Base-by-base conservation (phyloP, 2,797 vertebrate genomes). In the Tokudaia muenninki region DNA sequence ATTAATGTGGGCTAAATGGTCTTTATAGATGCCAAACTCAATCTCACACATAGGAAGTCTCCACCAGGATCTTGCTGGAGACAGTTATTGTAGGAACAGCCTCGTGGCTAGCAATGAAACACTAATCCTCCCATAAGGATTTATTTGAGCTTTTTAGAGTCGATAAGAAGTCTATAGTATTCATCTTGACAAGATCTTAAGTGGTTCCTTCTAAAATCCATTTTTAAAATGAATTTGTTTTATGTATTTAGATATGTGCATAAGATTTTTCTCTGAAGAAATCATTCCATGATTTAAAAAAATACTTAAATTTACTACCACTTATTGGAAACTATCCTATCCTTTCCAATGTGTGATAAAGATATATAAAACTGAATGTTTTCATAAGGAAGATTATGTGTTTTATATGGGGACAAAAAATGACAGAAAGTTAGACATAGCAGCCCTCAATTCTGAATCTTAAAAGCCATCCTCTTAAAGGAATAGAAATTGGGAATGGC, bases 141-240 rank as follows among this genome's bases (percentile, higher is more conserved):
- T 94, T 77, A 87, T 59, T 65, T 52, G 57, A 94, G 72, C 77
- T 74, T 65, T 94, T 44, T 41, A 34, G 63, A 93, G 41, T 16
- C 31, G 52, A 84, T 72, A 94, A 96, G 70, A 29, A 77, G 44
- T 93, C 92, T 84, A 65, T 19, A 7, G 81, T 65, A 92, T 90
- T 90, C 91, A 88, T 59, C 50, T 90, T 80, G 57, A 94, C 65
- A 90, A 93, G 52, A 88, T 72, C 37, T 72, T 94, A 94, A 94
- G 24, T 81, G 50, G 17, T 84, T 94, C 87, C 57, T 90, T 77
- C 77, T 78, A 88, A 96, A 95, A 90, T 90, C 16, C 21, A 93
- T 90, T 97, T 94, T 95, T 83, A 94, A 91, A 94, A 94, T 78
- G 93, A 92, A 87, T 96, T 77, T 93, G 21, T 72, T 96, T 78